Conservation (phyloP, 2,797 vertebrate species). For the Thunnus albacares region DNA sequence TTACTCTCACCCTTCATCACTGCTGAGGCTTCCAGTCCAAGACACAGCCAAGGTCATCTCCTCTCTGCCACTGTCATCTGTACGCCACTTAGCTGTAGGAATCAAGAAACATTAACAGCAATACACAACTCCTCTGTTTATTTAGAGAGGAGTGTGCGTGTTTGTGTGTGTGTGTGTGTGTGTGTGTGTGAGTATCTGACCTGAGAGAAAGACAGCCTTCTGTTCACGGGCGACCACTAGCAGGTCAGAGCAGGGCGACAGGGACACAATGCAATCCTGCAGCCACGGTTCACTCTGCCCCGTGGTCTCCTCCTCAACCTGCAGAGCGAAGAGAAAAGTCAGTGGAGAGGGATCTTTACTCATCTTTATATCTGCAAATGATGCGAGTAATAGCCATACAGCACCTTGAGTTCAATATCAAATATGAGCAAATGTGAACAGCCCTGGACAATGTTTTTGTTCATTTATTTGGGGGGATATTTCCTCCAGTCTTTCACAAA, state of each 20-base stretch:
- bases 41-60: slow-evolving; percentile 95
- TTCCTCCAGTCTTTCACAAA: background rate
- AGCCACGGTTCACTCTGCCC: slow-evolving; percentile 90
- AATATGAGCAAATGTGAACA: background rate
- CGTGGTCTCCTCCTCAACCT: slow-evolving; percentile 88
- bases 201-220: slow-evolving; percentile 94
- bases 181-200: slow-evolving; percentile 79
- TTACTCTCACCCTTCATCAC: slow-evolving; percentile 92
- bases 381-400: background rate
- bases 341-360: background rate
- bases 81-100: slow-evolving; percentile 92
- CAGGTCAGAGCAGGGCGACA: slow-evolving; percentile 96
- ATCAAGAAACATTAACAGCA: background rate
- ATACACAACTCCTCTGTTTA: slow-evolving; percentile 1
- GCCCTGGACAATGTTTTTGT: background rate
- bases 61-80: slow-evolving; percentile 91
- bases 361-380: background rate
- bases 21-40: slow-evolving; percentile 93
- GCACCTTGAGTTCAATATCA: background rate
- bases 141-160: background rate
- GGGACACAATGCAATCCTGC: slow-evolving; percentile 93
- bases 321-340: slow-evolving; percentile 22
- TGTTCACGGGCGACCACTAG: slow-evolving; percentile 94
- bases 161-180: background rate
- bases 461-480: background rate